Evolutionary conservation across 2,797 vertebrate genomes (phyloP), one percentile per base, ranked within the genome.

Genomic region (Epinephelus malabaricus): DNA sequence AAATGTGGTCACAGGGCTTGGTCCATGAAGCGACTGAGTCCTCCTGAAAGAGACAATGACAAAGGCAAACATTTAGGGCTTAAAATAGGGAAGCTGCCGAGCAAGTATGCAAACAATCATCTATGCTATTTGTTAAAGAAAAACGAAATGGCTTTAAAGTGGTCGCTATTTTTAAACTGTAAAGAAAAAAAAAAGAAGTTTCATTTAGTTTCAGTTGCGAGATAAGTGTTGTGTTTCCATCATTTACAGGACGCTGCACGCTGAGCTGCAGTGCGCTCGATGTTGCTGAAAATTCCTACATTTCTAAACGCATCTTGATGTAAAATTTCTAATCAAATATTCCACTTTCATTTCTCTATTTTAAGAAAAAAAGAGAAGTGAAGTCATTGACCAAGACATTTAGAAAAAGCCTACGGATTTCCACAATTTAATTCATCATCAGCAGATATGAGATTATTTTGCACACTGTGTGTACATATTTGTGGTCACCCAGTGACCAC

Each of bases 1-100:
- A 58, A 99, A 99, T 0, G 97, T 99, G 73, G 98, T 99, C 91
- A 99, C 98, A 5, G 98, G 98, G 94, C 97, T 97, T 53, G 98
- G 98, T 95, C 98, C 98, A 25, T 99, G 98, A 83, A 99, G 95
- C 18, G 97, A 99, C 85, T 98, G 97, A 0, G 94, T 97, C 88
- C 98, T 97, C 96, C 98, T 99, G 73, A 59, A 90, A 90, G 17
- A 90, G 2, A 84, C 15, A n/a, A 70, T 3, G 17, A 82, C 9
- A 81, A 19, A 75, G 46, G 47, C 14, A 72, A 53, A 66, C 19
- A 45, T 25, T 45, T 1, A 27, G 3, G 27, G 30, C 64, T 58
- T 8, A 19, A 34, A 51, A 7, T 17, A 9, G 0, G 1, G 10
- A 75, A 34, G 6, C 27, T 55, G 30, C 3, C 6, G 2, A 12